Conservation (phyloP, 2,797 vertebrate species). For the Austrolebias charrua region DNA sequence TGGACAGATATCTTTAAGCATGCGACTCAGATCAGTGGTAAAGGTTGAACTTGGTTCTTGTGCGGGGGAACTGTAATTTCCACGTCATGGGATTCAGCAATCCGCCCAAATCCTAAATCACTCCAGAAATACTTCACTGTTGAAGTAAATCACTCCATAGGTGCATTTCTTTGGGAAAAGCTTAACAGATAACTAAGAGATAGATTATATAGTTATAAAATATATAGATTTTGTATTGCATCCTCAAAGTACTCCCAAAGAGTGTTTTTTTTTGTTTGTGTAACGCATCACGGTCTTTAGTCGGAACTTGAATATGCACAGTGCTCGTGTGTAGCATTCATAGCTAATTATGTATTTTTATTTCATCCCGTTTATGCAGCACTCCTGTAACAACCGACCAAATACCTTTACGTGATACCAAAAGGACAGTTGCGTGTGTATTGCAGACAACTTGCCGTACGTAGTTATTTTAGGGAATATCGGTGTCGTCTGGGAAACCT, state of each 20-base stretch:
- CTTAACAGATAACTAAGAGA: neutral
- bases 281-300: conserved; percentile 50
- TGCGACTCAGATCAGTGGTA: too few species aligned
- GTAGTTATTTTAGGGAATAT: conserved; percentile 65
- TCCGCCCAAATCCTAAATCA: conserved; percentile 15
- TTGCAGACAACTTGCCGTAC: conserved; percentile 51
- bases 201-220: neutral
- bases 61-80: too few species aligned
- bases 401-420: conserved; percentile 51
- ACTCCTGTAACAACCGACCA: conserved; percentile 61
- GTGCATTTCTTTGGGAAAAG: conserved; percentile 6
- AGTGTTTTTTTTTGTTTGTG: conserved; percentile 49
- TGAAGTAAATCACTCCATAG: neutral
- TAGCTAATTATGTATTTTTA: conserved; percentile 47
- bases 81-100: too few species aligned
- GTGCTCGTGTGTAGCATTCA: conserved; percentile 45
- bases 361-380: conserved; percentile 52
- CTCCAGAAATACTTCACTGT: conserved; percentile 15
- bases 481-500: conserved; percentile 66
- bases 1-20: too few species aligned
- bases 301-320: conserved; percentile 30
- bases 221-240: neutral
- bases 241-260: conserved; percentile 7
- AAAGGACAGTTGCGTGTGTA: conserved; percentile 55
- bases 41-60: too few species aligned